These are phyloP conservation scores for Mirza zaza DNA, from an alignment of 2,113 vertebrate genomes.

Conservation along the genomic window DNA sequence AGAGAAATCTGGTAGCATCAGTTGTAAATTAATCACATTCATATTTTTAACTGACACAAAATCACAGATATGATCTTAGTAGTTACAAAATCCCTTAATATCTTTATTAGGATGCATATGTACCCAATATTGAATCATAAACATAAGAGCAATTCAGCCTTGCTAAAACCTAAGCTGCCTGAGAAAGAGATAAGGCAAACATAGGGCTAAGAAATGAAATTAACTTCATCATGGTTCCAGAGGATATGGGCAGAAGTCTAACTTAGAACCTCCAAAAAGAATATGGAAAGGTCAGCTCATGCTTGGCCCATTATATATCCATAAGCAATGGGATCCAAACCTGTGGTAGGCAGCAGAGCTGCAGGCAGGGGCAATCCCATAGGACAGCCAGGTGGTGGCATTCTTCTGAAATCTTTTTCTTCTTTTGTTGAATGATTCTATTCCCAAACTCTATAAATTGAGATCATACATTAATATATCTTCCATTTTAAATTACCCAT, in stretches of 20 bases:
- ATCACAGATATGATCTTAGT: neutral
- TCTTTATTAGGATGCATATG: neutral
- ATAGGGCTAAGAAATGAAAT: neutral
- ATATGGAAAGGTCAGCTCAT: neutral
- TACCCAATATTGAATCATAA: neutral
- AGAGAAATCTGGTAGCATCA: neutral
- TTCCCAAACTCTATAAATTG: neutral
- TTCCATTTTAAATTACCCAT: neutral
- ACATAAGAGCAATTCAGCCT: neutral
- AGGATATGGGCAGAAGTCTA: neutral
- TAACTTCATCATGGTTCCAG: neutral
- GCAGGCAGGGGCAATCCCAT: neutral
- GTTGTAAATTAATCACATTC: slow-evolving; percentile 19
- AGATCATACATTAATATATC: neutral
- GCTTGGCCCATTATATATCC: neutral
- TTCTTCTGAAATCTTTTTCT: slow-evolving; percentile 3
- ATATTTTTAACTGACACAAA: neutral
- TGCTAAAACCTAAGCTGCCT: neutral
- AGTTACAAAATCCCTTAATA: neutral
- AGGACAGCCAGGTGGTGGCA: neutral
- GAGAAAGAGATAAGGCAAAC: neutral
- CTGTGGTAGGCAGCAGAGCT: neutral
- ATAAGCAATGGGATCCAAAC: neutral
- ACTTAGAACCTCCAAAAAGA: neutral
- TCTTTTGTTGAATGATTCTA: neutral